A percentile compares a stretch with the other conserved stretches of the same genome.
Evolutionary conservation across 1,140 invertebrate species (phyloP).

Genomic region (Sinella curviseta): DNA sequence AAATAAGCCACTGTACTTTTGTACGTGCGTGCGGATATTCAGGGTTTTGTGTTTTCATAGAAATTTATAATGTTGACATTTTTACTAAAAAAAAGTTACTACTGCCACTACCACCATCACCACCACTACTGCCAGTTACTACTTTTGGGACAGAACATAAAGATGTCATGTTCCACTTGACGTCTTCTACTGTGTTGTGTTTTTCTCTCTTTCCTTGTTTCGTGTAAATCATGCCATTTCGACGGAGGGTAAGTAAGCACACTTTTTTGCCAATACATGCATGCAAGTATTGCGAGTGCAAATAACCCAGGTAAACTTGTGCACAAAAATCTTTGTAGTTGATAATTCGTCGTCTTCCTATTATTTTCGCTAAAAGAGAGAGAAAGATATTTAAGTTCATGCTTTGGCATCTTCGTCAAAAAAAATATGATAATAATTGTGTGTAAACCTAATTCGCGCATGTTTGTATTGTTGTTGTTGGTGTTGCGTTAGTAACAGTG

Average conservation of each 20-base stretch:
- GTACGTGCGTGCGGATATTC: too few species aligned
- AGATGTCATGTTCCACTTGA: conserved; percentile 17
- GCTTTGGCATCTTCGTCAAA: background rate
- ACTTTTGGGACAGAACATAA: background rate
- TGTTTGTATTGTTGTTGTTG: background rate
- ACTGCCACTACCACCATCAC: background rate
- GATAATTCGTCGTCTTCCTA: too few species aligned
- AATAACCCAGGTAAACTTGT: too few species aligned
- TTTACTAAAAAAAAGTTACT: background rate
- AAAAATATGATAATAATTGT: background rate
- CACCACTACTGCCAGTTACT: background rate
- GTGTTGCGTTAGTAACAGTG: background rate
- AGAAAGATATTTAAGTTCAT: too few species aligned
- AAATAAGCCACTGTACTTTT: too few species aligned
- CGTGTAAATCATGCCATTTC: conserved; percentile 8
- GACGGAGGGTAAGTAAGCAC: too few species aligned
- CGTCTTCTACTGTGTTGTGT: background rate
- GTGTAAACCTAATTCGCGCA: conserved; percentile 7
- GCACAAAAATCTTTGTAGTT: too few species aligned
- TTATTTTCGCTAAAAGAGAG: too few species aligned
- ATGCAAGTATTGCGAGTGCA: too few species aligned
- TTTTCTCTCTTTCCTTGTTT: conserved; percentile 1
- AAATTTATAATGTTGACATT: background rate
- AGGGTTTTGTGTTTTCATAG: too few species aligned
- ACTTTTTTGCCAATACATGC: too few species aligned